These are phyloP conservation scores for Strigamia crassipes DNA, from an alignment of 2,888 invertebrate species.

Conservation along the genomic window DNA sequence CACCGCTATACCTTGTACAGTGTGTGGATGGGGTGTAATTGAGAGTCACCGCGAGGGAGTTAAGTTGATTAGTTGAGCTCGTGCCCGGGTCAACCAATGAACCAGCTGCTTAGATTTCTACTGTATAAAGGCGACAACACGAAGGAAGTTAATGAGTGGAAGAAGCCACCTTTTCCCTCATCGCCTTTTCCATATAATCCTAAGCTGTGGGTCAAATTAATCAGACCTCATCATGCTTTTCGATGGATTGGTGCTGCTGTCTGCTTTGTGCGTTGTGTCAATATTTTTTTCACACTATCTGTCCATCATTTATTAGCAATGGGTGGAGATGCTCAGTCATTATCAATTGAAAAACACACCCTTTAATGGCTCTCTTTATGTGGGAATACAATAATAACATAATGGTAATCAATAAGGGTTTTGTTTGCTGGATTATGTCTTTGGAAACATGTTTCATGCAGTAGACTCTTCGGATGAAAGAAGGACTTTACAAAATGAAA, in stretches of 20 bases:
- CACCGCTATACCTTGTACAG: not conserved
- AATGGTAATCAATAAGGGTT: too few relatives aligned
- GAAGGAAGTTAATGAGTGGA: constrained; percentile 34
- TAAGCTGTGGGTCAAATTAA: not conserved
- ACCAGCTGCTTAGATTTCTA: constrained; percentile 13
- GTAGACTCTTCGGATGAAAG: too few relatives aligned
- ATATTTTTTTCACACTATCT: not conserved
- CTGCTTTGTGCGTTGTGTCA: not conserved
- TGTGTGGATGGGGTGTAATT: constrained; percentile 17
- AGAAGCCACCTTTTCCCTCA: not conserved
- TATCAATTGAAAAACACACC: not conserved
- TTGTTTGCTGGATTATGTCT: too few relatives aligned
- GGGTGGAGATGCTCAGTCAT: not conserved
- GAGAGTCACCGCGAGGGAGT: constrained; percentile 20
- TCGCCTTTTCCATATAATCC: not conserved
- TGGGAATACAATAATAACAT: not conserved
- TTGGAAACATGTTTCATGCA: too few relatives aligned
- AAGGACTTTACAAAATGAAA: too few relatives aligned
- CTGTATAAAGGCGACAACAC: constrained; percentile 23
- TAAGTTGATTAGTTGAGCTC: constrained; percentile 35
- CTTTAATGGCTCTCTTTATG: not conserved
- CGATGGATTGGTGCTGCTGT: not conserved
- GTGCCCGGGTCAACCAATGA: constrained; percentile 33
- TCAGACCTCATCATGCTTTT: not conserved
- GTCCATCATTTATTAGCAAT: not conserved